A percentile compares a stretch with the other conserved stretches of the same genome.
These are phyloP conservation scores for Verasper variegatus DNA, from an alignment of 2,113 vertebrate genomes.

Conservation along the genomic window DNA sequence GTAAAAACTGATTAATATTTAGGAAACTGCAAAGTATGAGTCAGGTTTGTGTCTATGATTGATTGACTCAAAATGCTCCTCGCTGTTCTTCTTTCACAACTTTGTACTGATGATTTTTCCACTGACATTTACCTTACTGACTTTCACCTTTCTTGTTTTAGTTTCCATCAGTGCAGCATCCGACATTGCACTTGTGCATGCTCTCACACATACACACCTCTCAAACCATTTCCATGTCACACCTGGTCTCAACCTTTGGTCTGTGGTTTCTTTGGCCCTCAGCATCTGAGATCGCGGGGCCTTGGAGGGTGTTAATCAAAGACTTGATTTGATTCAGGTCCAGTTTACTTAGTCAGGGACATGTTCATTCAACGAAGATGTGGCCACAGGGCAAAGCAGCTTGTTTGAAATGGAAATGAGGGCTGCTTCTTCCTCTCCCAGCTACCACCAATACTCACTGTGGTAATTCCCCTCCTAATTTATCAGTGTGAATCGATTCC, in stretches of 20 bases:
- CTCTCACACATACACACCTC: not conserved
- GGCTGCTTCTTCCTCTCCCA: slow-evolving; percentile 31
- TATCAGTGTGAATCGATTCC: slow-evolving; percentile 60
- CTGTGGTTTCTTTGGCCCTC: slow-evolving; percentile 50
- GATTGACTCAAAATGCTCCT: not conserved
- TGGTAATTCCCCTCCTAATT: slow-evolving; percentile 72
- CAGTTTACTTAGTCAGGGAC: slow-evolving; percentile 57
- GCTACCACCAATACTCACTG: slow-evolving; percentile 44
- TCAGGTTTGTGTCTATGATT: not conserved
- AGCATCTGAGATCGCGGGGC: slow-evolving; percentile 34
- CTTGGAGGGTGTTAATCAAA: slow-evolving; percentile 65
- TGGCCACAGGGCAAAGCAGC: slow-evolving; percentile 53
- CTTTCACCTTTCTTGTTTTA: not conserved
- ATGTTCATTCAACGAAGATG: slow-evolving; percentile 55
- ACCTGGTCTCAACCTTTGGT: slow-evolving; percentile 55
- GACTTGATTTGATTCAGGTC: slow-evolving; percentile 69
- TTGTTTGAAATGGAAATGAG: slow-evolving; percentile 77
- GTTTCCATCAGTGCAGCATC: not conserved
- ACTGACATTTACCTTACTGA: not conserved
- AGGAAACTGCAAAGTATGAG: not conserved
- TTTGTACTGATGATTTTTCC: not conserved
- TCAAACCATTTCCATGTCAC: slow-evolving; percentile 16
- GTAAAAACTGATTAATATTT: no score
- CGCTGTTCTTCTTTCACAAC: not conserved
- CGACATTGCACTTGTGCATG: slow-evolving; percentile 10